phyloP scores from a whole-genome alignment of 2,888 invertebrate species.

The Xanthia togata region DNA sequence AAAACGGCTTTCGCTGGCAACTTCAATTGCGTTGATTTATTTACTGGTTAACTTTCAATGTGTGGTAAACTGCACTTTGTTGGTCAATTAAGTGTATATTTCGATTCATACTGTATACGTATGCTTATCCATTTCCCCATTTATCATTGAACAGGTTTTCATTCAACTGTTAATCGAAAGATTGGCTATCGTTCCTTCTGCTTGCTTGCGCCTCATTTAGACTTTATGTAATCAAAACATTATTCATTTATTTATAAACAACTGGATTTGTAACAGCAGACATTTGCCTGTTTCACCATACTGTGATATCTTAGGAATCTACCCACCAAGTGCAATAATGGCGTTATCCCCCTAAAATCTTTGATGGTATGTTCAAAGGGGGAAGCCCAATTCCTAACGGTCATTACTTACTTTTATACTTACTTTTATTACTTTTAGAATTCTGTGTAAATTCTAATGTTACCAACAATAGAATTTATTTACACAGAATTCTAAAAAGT shows the following conservation, averaged over 20 bases:
- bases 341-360: conserved; percentile 50
- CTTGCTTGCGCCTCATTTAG: conserved; percentile 39
- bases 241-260: conserved; percentile 26
- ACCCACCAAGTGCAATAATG: conserved; percentile 12
- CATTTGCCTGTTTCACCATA: conserved; percentile 11
- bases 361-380: conserved; percentile 14
- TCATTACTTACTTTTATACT: too few species aligned
- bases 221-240: conserved; percentile 28
- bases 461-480: too few species aligned
- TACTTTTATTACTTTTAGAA: too few species aligned
- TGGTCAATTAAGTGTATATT: conserved; percentile 52
- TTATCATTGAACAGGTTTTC: conserved; percentile 45
- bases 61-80: conserved; percentile 46
- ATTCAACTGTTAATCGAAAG: conserved; percentile 31
- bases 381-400: conserved; percentile 2
- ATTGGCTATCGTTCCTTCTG: conserved; percentile 32
- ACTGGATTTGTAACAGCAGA: conserved; percentile 10
- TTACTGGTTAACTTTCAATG: conserved; percentile 53
- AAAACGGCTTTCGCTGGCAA: conserved; percentile 62
- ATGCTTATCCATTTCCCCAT: conserved; percentile 30
- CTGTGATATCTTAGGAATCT: conserved; percentile 24
- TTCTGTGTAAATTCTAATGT: too few species aligned
- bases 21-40: conserved; percentile 63
- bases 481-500: conserved; percentile 1
- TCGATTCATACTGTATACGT: conserved; percentile 23